Conservation (phyloP, 92 coral and sea anemone species). For the Siderastrea siderea region DNA sequence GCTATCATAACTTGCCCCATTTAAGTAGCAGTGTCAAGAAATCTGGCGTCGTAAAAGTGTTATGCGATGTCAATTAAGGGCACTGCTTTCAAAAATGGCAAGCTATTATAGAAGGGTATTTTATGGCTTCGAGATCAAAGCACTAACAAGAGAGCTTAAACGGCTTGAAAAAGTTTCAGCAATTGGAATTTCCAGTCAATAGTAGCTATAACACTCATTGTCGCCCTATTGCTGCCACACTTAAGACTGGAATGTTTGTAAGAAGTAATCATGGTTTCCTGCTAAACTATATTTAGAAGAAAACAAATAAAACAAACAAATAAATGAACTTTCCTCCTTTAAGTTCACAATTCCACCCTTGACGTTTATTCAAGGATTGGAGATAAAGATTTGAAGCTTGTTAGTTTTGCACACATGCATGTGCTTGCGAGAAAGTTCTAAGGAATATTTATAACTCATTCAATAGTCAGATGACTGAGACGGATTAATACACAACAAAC, state of each 20-base stretch:
- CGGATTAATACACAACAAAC: background rate
- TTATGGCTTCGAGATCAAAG: background rate
- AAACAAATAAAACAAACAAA: background rate
- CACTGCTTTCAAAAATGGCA: background rate
- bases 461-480: background rate
- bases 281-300: conserved; percentile 16
- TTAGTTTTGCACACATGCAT: background rate
- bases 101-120: background rate
- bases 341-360: background rate
- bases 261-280: conserved; percentile 21
- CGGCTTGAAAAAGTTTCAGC: no score
- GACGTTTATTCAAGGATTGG: background rate
- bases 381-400: background rate
- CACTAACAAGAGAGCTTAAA: no score
- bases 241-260: background rate
- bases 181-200: no score
- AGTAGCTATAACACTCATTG: background rate
- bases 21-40: background rate
- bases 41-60: background rate
- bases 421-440: conserved; percentile 6
- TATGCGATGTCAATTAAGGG: background rate
- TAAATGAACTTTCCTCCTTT: background rate
- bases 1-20: no score
- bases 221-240: background rate
- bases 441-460: background rate